phyloP scores from a whole-genome alignment of 2,888 invertebrate genomes.

The Labia minor region DNA sequence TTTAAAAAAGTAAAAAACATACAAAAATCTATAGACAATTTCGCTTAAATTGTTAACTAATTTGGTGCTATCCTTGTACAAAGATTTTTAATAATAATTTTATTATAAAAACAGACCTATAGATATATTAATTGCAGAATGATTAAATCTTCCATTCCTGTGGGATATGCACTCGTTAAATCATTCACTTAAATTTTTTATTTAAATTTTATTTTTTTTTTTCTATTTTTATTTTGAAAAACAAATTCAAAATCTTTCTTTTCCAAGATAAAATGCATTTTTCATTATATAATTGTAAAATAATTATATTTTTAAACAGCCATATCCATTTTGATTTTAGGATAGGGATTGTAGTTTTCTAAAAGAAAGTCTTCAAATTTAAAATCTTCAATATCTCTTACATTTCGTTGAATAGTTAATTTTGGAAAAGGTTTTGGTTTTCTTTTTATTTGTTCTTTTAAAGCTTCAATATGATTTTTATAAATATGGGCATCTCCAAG shows the following conservation, averaged over 20 bases:
- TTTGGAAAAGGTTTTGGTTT: constrained; percentile 73
- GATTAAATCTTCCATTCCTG: constrained; percentile 13
- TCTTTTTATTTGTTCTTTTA: constrained; percentile 68
- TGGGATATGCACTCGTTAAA: neutral
- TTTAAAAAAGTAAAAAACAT: constrained; percentile 14
- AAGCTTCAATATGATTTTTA: constrained; percentile 72
- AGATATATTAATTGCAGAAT: constrained; percentile 3
- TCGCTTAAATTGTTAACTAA: constrained; percentile 7
- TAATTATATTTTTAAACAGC: constrained; percentile 62
- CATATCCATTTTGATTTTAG: constrained; percentile 88
- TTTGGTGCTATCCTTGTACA: constrained; percentile 8
- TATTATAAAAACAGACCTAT: neutral
- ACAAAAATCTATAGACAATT: constrained; percentile 14
- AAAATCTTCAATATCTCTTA: constrained; percentile 78
- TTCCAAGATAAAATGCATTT: too few species aligned
- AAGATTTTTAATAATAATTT: constrained; percentile 16
- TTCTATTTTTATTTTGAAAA: too few species aligned
- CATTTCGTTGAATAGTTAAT: constrained; percentile 60
- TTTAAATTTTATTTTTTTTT: neutral
- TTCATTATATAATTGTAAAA: too few species aligned
- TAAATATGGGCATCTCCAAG: constrained; percentile 95
- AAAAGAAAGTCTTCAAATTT: constrained; percentile 75
- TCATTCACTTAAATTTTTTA: neutral
- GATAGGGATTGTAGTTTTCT: constrained; percentile 73
- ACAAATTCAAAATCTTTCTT: neutral